Evolutionary conservation across 2,888 invertebrate genomes (phyloP).

Genomic region (Antheraea assamensis): DNA sequence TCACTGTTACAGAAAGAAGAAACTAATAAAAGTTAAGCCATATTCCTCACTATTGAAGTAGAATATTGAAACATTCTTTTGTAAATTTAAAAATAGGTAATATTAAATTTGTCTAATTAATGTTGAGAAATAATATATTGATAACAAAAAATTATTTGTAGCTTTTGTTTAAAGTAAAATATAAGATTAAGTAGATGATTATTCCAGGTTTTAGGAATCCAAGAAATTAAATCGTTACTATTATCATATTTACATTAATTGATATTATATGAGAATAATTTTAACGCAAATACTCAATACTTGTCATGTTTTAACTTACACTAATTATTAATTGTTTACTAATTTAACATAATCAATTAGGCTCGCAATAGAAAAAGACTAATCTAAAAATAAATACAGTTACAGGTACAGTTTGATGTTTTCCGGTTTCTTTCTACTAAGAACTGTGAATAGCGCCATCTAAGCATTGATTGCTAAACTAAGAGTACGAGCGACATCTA

Average conservation of each 20-base stretch:
- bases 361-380: not conserved
- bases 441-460: not conserved
- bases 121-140: too few species aligned
- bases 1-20: not conserved
- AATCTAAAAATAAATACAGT: not conserved
- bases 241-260: not conserved
- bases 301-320: not conserved
- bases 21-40: not conserved
- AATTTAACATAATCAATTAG: not conserved
- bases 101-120: too few species aligned
- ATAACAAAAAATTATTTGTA: too few species aligned
- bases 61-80: too few species aligned
- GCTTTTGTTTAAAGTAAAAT: too few species aligned
- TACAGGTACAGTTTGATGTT: not conserved
- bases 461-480: not conserved
- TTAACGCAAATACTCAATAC: not conserved
- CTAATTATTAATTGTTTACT: not conserved
- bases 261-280: not conserved
- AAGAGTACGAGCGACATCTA: not conserved
- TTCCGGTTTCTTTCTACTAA: not conserved
- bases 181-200: too few species aligned
- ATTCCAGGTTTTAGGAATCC: too few species aligned
- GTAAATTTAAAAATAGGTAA: too few species aligned
- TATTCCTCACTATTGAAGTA: too few species aligned
- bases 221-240: not conserved